These are phyloP conservation scores for Cavia porcellus DNA, from an alignment of 2,113 vertebrate species.

Conservation along the genomic window DNA sequence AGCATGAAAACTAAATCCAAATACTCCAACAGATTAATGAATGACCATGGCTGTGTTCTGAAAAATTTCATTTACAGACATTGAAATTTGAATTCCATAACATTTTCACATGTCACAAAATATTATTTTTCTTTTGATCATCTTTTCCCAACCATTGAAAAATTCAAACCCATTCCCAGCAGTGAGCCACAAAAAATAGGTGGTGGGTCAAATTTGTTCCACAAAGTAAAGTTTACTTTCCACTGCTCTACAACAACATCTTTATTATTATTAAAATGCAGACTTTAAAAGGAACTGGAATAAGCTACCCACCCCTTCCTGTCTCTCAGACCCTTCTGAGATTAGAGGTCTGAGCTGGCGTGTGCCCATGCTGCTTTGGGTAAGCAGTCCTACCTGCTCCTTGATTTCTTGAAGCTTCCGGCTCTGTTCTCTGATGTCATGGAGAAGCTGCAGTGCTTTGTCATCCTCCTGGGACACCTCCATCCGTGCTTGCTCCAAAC, in stretches of 20 bases:
- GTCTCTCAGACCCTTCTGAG: neutral
- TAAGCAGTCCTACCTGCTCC: conserved; percentile 93
- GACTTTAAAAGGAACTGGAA: neutral
- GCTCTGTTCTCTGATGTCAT: conserved; percentile 99
- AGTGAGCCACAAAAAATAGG: neutral
- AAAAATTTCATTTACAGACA: neutral
- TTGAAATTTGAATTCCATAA: conserved; percentile 1
- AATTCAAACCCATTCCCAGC: neutral
- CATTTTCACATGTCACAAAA: neutral
- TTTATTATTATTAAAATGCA: neutral
- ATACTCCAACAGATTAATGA: neutral
- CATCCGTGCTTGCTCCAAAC: conserved; percentile 98
- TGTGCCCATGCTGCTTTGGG: conserved; percentile 39
- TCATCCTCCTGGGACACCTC: conserved; percentile 99
- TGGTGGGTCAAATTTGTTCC: neutral
- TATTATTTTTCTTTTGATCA: neutral
- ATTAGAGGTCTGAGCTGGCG: neutral
- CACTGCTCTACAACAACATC: neutral
- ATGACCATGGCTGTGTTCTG: neutral
- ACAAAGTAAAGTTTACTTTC: neutral
- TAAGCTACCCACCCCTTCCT: neutral
- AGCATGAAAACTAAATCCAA: neutral
- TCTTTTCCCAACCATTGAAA: neutral
- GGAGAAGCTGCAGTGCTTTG: conserved; percentile 98
- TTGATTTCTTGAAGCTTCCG: conserved; percentile 99